A percentile compares a stretch with the other conserved stretches of the same genome.
Conservation (phyloP, 2,797 vertebrate species). For the Pygocentrus nattereri region DNA sequence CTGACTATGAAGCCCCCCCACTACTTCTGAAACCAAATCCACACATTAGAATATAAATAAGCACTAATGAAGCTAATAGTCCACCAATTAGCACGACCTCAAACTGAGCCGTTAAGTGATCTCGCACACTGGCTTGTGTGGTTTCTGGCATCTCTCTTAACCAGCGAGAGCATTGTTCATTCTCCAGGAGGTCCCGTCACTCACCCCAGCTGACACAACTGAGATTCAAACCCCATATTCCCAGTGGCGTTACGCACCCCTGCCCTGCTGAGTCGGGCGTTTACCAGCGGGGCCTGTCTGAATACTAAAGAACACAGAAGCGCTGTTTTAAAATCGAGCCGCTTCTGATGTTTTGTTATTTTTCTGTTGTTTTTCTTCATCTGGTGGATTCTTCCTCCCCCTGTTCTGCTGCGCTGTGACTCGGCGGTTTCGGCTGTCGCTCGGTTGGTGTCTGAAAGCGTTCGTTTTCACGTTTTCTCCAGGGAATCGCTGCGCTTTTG, state of each 20-base stretch:
- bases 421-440: neutral
- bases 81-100: too few relatives aligned
- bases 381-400: neutral
- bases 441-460: neutral
- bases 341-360: neutral
- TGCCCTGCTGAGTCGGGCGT: neutral
- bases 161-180: neutral
- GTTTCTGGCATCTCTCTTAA: neutral
- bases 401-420: neutral
- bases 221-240: neutral
- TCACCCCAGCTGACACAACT: neutral
- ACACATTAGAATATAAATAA: too few relatives aligned
- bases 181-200: neutral
- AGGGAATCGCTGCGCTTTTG: constrained; percentile 1
- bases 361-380: neutral
- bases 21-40: too few relatives aligned
- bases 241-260: neutral
- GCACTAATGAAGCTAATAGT: too few relatives aligned
- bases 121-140: neutral
- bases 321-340: neutral
- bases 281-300: neutral
- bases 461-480: neutral
- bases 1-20: too few relatives aligned
- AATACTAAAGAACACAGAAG: neutral
- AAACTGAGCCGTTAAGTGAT: too few relatives aligned